Conservation (phyloP, 2,797 vertebrate genomes). For the Tangara arthus region DNA sequence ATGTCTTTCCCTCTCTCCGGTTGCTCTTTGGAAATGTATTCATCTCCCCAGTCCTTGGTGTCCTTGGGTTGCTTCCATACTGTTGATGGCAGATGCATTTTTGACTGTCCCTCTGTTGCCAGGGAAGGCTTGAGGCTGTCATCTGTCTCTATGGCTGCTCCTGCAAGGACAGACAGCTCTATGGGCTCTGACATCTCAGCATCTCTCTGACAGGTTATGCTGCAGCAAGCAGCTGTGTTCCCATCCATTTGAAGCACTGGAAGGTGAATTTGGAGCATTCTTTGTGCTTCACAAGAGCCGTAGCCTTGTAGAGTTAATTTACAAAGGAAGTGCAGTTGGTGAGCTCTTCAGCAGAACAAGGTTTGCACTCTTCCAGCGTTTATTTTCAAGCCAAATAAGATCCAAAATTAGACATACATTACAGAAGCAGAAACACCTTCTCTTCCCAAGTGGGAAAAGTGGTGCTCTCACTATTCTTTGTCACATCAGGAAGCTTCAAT, state of each 20-base stretch:
- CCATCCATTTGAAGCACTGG: background rate
- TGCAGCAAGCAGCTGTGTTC: background rate
- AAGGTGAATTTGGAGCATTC: background rate
- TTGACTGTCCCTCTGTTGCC: slow-evolving; percentile 71
- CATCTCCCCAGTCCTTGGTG: slow-evolving; percentile 81
- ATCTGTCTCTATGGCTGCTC: slow-evolving; percentile 59
- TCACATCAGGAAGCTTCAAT: background rate
- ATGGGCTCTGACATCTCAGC: background rate
- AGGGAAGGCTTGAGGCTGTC: slow-evolving; percentile 74
- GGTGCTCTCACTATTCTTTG: background rate
- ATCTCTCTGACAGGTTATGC: background rate
- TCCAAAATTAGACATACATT: background rate
- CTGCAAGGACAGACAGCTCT: slow-evolving; percentile 10
- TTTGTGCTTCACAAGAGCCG: background rate
- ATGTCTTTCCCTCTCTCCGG: slow-evolving; percentile 74
- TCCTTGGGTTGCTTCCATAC: slow-evolving; percentile 83
- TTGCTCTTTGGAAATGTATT: slow-evolving; percentile 78
- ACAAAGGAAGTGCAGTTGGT: background rate
- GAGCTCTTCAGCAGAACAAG: background rate
- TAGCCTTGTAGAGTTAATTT: background rate
- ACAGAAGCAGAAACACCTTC: background rate
- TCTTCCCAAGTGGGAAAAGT: background rate
- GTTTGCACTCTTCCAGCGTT: background rate
- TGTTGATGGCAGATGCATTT: slow-evolving; percentile 73
- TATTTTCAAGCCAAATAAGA: background rate